phyloP scores from a whole-genome alignment of 35 echinoderm and acorn worm species.

The Diadema setosum region DNA sequence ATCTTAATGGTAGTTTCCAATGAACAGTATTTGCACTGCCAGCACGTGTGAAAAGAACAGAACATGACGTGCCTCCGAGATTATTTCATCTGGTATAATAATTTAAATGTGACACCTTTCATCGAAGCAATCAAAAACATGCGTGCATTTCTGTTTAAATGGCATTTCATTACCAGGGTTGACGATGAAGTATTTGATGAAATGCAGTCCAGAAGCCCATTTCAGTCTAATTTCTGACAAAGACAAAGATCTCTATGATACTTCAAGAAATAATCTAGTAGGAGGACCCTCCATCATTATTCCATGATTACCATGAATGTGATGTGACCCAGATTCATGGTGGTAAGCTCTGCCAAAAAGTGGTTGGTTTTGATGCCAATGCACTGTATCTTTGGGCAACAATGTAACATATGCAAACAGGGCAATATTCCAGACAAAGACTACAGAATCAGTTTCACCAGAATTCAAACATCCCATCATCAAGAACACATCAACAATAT shows the following conservation, averaged over 20 bases:
- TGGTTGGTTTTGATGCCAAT: constrained; percentile 64
- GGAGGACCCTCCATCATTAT: constrained; percentile 41
- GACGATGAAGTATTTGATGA: constrained; percentile 18
- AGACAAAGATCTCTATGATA: constrained; percentile 57
- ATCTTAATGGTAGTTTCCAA: not conserved
- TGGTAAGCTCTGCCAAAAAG: constrained; percentile 14
- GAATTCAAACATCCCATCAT: not conserved
- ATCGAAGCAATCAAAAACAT: constrained; percentile 33
- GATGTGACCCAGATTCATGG: not conserved
- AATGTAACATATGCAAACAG: constrained; percentile 44
- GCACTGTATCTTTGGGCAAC: constrained; percentile 33
- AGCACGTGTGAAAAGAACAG: not conserved
- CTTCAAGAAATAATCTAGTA: not conserved
- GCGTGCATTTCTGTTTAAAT: constrained; percentile 10
- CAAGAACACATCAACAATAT: no score
- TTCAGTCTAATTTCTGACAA: constrained; percentile 26
- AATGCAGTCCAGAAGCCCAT: not conserved
- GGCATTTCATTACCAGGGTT: constrained; percentile 47
- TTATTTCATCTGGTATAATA: constrained; percentile 53
- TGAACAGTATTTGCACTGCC: not conserved
- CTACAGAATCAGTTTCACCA: not conserved
- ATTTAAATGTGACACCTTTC: constrained; percentile 27
- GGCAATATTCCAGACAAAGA: not conserved
- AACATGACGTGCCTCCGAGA: not conserved
- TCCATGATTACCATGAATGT: not conserved